Evolutionary conservation across 1,140 invertebrate genomes (phyloP), one percentile per base, ranked within the genome.

Genomic region (Cydia strobilella): DNA sequence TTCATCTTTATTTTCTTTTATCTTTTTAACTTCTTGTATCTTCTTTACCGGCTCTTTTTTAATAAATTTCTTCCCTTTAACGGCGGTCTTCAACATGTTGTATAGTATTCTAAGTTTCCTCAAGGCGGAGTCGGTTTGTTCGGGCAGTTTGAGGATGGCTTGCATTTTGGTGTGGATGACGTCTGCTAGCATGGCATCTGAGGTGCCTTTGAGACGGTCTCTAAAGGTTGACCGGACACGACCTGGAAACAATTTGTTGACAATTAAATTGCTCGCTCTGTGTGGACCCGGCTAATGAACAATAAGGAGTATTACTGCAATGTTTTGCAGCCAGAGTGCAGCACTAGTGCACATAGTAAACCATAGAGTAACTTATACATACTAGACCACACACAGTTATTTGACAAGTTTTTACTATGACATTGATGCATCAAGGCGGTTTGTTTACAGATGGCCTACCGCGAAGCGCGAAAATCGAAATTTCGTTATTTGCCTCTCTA

Each of bases 61-160:
- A 27, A 18, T n/a, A 4, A 35, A 62, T 71, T 54, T 20, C 27
- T 77, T 66, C 25, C 73, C 54, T 74, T 79, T 75, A 0, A 85
- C 27, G 2, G 85, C 77, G 1, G 80, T 85, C 71, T 84, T 90
- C 2, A 92, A 75, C 84, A 92, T 89, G n/a, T 92, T 92, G 75
- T 88, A 91, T 0, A 92, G 76, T 51, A 92, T 88, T 27, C 90
- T 77, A 5, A 92, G 83, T 75, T 86, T 89, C 65, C 90, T 81
- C 6, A 91, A 54, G 10, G 89, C 84, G 3, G 86, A 69, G 25
- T 90, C 88, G 9, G 84, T 86, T 6, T 86, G 75, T 13, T 81
- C 74, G 0, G 59, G 45, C 0, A 81, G 77, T 66, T 86, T 90
- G 2, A 88, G 62, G 4, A 92, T 84, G 0, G 77, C 51, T 76